Evolutionary conservation across 2,888 invertebrate species (phyloP).

Genomic region (Smittia sp.): DNA sequence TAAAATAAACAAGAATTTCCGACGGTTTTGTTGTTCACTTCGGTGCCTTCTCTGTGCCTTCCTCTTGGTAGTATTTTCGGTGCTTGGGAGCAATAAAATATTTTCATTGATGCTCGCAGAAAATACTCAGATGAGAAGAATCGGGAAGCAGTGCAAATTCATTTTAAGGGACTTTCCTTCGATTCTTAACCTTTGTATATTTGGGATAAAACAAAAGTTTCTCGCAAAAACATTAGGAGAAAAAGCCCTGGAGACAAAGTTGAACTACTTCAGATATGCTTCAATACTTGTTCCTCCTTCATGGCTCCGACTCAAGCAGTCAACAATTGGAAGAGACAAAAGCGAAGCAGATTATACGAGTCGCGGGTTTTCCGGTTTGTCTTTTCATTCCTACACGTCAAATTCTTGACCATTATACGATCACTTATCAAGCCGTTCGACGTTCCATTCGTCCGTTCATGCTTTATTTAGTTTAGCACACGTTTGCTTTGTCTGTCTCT

Average conservation of each 20-base stretch:
- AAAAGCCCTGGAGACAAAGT: too few species aligned
- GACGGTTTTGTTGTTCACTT: conserved; percentile 41
- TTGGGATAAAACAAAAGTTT: neutral
- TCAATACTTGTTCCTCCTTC: too few species aligned
- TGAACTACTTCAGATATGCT: too few species aligned
- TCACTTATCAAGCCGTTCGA: conserved; percentile 36
- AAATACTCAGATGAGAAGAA: neutral
- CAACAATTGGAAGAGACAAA: neutral
- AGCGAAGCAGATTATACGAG: conserved; percentile 21
- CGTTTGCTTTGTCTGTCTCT: conserved; percentile 2
- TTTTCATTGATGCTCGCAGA: conserved; percentile 8
- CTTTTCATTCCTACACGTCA: conserved; percentile 41
- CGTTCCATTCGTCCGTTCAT: conserved; percentile 20
- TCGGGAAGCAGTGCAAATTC: neutral
- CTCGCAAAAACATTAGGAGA: too few species aligned
- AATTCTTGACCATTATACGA: conserved; percentile 32
- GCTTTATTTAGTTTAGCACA: conserved; percentile 28
- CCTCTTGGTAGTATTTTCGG: conserved; percentile 1
- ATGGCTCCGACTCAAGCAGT: neutral
- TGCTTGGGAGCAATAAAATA: neutral
- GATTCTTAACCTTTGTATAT: neutral
- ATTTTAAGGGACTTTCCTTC: neutral
- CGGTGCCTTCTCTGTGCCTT: conserved; percentile 15
- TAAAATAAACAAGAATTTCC: conserved; percentile 42
- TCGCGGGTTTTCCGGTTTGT: conserved; percentile 36